Percentiles rank a stretch among this genome's conserved stretches.
Conservation (phyloP, 2,113 vertebrate genomes). For the Lophius piscatorius region DNA sequence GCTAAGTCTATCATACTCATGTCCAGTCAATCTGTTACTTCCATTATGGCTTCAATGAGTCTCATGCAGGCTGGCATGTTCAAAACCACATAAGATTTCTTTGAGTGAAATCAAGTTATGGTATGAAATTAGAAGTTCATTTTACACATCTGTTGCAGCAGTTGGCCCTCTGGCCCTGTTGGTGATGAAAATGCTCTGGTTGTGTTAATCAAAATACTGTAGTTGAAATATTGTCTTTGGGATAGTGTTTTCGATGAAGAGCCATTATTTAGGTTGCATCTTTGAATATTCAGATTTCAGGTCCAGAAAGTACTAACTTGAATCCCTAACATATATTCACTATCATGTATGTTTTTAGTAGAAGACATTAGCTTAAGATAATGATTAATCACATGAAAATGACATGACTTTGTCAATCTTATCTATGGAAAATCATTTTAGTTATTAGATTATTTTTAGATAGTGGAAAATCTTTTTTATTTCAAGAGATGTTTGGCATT, state of each 20-base stretch:
- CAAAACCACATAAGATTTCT: slow-evolving; percentile 65
- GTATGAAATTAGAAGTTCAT: slow-evolving; percentile 63
- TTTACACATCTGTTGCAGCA: slow-evolving; percentile 51
- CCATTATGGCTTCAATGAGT: slow-evolving; percentile 60
- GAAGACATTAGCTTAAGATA: slow-evolving; percentile 11
- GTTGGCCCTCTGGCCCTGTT: slow-evolving; percentile 32
- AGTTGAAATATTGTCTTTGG: slow-evolving; percentile 5
- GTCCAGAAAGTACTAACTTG: slow-evolving; percentile 1
- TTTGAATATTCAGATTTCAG: neutral
- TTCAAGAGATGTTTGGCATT: slow-evolving; percentile 51
- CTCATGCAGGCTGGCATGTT: slow-evolving; percentile 48
- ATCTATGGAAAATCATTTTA: slow-evolving; percentile 11
- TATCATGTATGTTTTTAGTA: neutral
- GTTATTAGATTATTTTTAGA: slow-evolving; percentile 22
- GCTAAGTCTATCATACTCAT: slow-evolving; percentile 63
- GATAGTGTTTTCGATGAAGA: slow-evolving; percentile 15
- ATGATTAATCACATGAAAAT: slow-evolving; percentile 4
- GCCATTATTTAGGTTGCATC: neutral
- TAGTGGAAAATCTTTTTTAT: slow-evolving; percentile 45
- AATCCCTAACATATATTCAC: neutral
- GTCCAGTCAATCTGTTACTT: slow-evolving; percentile 70
- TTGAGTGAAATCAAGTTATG: slow-evolving; percentile 68
- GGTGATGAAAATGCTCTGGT: slow-evolving; percentile 25
- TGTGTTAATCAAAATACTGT: slow-evolving; percentile 34
- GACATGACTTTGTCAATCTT: slow-evolving; percentile 20